phyloP scores from a whole-genome alignment of 1,140 invertebrate species.

The Steinernema khuongi region DNA sequence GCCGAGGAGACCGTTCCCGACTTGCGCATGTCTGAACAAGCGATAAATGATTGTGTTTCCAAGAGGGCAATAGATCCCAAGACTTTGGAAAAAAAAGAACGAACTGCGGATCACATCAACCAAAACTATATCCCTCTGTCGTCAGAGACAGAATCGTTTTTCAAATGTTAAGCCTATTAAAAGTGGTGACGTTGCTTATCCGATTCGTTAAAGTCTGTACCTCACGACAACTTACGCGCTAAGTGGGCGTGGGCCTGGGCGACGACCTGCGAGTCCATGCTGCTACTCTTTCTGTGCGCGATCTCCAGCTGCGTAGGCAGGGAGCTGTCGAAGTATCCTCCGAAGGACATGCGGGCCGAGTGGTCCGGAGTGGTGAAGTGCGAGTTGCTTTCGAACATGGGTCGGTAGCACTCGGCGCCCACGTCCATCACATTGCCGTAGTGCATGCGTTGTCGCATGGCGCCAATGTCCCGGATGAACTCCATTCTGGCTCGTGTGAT shows the following conservation, averaged over 20 bases:
- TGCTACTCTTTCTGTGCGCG: slow-evolving; percentile 31
- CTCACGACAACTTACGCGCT: slow-evolving; percentile 20
- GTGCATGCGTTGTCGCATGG: not conserved
- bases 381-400: not conserved
- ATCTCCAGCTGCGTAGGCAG: slow-evolving; percentile 2
- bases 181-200: too few relatives aligned
- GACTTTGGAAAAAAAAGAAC: too few relatives aligned
- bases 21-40: slow-evolving; percentile 35
- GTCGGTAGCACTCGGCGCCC: not conserved
- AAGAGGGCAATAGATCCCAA: not conserved
- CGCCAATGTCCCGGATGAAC: too few relatives aligned
- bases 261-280: slow-evolving; percentile 54
- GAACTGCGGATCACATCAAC: too few relatives aligned
- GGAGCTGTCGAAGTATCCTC: not conserved
- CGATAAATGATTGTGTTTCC: not conserved
- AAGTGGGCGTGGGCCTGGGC: slow-evolving; percentile 35
- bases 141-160: too few relatives aligned
- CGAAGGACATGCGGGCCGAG: not conserved
- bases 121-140: too few relatives aligned
- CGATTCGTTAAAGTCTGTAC: slow-evolving; percentile 5
- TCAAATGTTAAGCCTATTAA: too few relatives aligned
- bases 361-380: slow-evolving; percentile 6
- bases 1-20: slow-evolving; percentile 34
- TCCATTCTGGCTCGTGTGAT: not conserved
- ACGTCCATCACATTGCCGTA: not conserved